Evolutionary conservation across 2,113 vertebrate species (phyloP), one percentile per base, ranked within the genome.

Genomic region (Toxotes jaculatrix): DNA sequence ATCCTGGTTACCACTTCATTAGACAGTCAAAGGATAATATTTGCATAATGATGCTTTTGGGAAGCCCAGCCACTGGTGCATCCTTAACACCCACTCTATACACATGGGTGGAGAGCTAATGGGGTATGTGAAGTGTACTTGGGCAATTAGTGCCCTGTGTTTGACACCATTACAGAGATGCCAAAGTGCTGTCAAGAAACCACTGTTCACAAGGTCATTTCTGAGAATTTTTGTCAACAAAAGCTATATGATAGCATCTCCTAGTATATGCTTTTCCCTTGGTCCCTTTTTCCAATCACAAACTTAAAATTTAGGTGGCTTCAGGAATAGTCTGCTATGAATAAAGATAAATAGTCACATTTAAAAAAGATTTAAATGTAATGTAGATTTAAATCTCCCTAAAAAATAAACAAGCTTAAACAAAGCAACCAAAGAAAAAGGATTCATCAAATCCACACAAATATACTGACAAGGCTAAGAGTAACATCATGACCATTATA

Each of bases 241-340:
- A 60, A 60, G 11, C 40, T 6, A 17, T 62, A 43, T 61, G 4
- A 62, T 14, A 61, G 23, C 1, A 60, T 49, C 23, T 68, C 12
- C 62, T 19, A 17, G 27, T 40, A 31, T 11, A 65, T 4, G 0
- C 6, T 42, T 36, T 45, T 16, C 16, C 45, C 7, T 42, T 69
- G 72, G 79, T 78, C 81, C 86, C 65, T 59, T 84, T 85, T 62
- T 60, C 23, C 45, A 69, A 82, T 38, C 2, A 60, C 59, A 77
- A 23, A 67, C 45, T 62, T 43, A 36, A 32, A 0, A 79, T 59
- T 27, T 27, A 27, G 40, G 55, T 34, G 10, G 8, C 19, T 49
- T 59, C 10, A 45, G 49, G 27, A 68, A 60, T n/a, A 7, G 31
- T 12, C n/a, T 64, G 7, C 0, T 60, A 81, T 40, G 9, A 53